These are phyloP conservation scores for Siniperca undulata DNA, from an alignment of 2,797 vertebrate genomes.

Conservation along the genomic window DNA sequence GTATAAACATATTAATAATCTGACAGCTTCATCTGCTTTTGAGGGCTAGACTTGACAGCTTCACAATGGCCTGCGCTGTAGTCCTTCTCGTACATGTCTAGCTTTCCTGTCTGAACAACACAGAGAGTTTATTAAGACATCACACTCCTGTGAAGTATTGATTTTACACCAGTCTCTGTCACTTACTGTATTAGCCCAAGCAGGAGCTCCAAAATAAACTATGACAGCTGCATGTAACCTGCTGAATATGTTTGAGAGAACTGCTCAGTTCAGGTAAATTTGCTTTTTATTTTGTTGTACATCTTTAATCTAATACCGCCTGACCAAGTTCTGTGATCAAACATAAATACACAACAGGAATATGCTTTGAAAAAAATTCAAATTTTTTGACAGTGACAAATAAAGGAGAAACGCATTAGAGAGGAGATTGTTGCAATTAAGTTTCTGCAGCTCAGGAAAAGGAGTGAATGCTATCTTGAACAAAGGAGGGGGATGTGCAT, in stretches of 20 bases:
- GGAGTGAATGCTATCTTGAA: slow-evolving; percentile 68
- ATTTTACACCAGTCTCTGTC: slow-evolving; percentile 84
- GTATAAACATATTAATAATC: slow-evolving; percentile 91
- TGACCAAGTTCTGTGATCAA: slow-evolving; percentile 64
- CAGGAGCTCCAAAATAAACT: slow-evolving; percentile 77
- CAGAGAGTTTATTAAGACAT: slow-evolving; percentile 89
- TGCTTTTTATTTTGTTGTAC: slow-evolving; percentile 59
- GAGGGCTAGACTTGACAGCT: slow-evolving; percentile 87
- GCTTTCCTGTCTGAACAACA: slow-evolving; percentile 84
- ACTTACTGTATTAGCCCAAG: slow-evolving; percentile 82
- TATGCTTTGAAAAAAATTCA: slow-evolving; percentile 47
- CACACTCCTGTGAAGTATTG: slow-evolving; percentile 86
- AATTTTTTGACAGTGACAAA: slow-evolving; percentile 62
- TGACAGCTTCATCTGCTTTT: slow-evolving; percentile 92
- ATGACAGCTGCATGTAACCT: slow-evolving; percentile 80
- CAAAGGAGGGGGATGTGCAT: slow-evolving; percentile 81
- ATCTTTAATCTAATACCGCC: slow-evolving; percentile 69
- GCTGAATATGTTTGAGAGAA: slow-evolving; percentile 71
- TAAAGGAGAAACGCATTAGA: slow-evolving; percentile 52
- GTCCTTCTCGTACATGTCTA: slow-evolving; percentile 84
- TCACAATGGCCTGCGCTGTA: slow-evolving; percentile 86
- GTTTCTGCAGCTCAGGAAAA: slow-evolving; percentile 62
- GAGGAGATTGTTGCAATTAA: slow-evolving; percentile 71
- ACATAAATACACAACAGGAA: slow-evolving; percentile 48
- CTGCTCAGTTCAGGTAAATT: slow-evolving; percentile 66